phyloP scores from a whole-genome alignment of 2,888 invertebrate species.

The Heliothis peltigera region DNA sequence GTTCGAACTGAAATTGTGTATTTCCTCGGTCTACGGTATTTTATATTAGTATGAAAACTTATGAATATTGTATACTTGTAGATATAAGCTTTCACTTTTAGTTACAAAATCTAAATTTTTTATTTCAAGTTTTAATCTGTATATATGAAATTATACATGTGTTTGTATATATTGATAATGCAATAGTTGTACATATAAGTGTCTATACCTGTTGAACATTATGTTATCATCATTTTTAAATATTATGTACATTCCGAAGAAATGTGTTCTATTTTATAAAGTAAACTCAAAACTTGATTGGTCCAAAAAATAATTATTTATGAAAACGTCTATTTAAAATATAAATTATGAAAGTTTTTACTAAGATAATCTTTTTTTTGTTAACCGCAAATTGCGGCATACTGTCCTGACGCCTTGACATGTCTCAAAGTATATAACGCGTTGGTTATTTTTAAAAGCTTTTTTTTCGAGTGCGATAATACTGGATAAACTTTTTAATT shows the following conservation, averaged over 20 bases:
- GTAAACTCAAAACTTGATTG: not conserved
- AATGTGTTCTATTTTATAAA: not conserved
- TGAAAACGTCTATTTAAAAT: not conserved
- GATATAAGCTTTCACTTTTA: constrained; percentile 40
- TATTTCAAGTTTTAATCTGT: constrained; percentile 7
- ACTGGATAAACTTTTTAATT: too few relatives aligned
- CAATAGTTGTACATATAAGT: constrained; percentile 20
- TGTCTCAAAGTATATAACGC: not conserved
- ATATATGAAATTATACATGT: constrained; percentile 17
- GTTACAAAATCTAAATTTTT: constrained; percentile 8
- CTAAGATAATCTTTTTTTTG: too few relatives aligned
- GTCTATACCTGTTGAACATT: constrained; percentile 24
- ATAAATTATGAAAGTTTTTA: too few relatives aligned
- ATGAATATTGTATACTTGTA: constrained; percentile 40
- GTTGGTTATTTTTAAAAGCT: too few relatives aligned
- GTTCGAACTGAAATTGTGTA: constrained; percentile 24
- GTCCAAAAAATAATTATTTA: not conserved
- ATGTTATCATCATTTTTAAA: constrained; percentile 20
- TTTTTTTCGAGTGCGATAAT: too few relatives aligned
- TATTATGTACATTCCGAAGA: not conserved
- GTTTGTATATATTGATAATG: constrained; percentile 28
- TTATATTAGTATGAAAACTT: not conserved
- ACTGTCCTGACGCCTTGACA: too few relatives aligned
- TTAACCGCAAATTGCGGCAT: too few relatives aligned
- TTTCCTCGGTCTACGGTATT: constrained; percentile 14